A percentile compares a stretch with the other conserved stretches of the same genome.
Evolutionary conservation across 2,113 vertebrate species (phyloP).

Genomic region (Chionomys nivalis): DNA sequence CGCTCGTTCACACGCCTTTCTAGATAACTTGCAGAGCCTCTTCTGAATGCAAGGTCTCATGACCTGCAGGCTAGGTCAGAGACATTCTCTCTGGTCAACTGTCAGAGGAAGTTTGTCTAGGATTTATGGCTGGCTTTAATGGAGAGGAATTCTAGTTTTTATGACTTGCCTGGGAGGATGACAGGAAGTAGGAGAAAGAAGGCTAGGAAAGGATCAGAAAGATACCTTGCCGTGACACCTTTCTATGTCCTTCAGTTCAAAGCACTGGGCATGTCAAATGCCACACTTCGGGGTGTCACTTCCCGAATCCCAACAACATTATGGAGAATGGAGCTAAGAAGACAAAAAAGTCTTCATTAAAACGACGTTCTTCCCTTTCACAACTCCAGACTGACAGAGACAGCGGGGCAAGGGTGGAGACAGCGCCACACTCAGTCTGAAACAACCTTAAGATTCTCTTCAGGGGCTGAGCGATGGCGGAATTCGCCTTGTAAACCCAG

Average conservation of each 20-base stretch:
- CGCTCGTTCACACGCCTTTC: neutral
- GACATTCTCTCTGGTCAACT: neutral
- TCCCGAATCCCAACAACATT: neutral
- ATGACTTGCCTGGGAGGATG: neutral
- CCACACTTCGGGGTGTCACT: neutral
- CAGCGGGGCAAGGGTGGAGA: neutral
- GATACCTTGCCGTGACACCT: neutral
- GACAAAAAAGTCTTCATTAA: neutral
- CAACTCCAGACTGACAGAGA: neutral
- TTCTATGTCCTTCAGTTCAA: neutral
- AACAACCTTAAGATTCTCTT: too few relatives aligned
- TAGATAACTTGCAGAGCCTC: neutral
- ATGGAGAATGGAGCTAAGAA: neutral
- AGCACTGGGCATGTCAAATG: neutral
- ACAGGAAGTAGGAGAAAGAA: neutral
- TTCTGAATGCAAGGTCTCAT: neutral
- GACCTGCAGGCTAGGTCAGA: neutral
- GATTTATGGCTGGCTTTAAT: neutral
- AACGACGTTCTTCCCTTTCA: neutral
- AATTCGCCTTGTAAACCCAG: too few relatives aligned
- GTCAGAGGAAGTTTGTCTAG: neutral
- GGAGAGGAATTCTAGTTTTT: neutral
- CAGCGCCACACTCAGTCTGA: neutral
- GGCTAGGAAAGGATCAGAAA: neutral
- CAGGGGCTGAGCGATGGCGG: too few relatives aligned